Evolutionary conservation across 2,888 invertebrate species (phyloP).

Genomic region (Cephonodes hylas): DNA sequence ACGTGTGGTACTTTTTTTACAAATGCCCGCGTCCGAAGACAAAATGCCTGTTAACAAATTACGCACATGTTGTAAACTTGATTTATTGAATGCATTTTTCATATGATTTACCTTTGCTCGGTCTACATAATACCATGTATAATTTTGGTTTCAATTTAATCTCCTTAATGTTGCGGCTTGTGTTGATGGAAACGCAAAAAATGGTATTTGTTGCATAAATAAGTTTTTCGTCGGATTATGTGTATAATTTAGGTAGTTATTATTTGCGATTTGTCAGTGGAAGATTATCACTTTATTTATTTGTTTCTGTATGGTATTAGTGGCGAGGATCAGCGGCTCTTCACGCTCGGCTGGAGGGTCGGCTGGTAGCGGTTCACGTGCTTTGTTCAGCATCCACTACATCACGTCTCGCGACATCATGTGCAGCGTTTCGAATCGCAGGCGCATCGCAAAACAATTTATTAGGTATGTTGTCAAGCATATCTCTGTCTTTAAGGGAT

Average conservation of each 20-base stretch:
- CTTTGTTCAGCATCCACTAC: conserved; percentile 85
- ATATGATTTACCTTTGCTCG: conserved; percentile 34
- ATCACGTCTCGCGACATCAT: conserved; percentile 86
- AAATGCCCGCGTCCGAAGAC: conserved; percentile 18
- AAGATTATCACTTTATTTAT: background rate
- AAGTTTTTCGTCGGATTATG: conserved; percentile 13
- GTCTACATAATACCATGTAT: background rate
- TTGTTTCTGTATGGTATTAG: conserved; percentile 62
- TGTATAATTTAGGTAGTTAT: conserved; percentile 14
- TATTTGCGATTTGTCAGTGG: background rate
- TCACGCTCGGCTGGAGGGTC: conserved; percentile 87
- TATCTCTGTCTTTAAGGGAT: too few relatives aligned
- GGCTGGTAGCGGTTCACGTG: conserved; percentile 88
- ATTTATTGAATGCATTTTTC: conserved; percentile 26
- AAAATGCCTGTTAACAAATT: conserved; percentile 32
- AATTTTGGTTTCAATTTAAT: conserved; percentile 38
- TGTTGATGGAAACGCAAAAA: background rate
- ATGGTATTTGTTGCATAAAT: conserved; percentile 4
- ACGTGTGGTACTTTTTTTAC: conserved; percentile 15
- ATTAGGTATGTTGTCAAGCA: too few relatives aligned
- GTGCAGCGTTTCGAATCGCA: conserved; percentile 91
- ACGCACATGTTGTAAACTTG: conserved; percentile 20
- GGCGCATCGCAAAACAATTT: conserved; percentile 84
- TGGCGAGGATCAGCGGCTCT: conserved; percentile 91
- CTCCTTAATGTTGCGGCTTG: conserved; percentile 31